A percentile compares a stretch with the other conserved stretches of the same genome.
Evolutionary conservation across 2,113 vertebrate species (phyloP).

Genomic region (Ptilonorhynchus violaceus): DNA sequence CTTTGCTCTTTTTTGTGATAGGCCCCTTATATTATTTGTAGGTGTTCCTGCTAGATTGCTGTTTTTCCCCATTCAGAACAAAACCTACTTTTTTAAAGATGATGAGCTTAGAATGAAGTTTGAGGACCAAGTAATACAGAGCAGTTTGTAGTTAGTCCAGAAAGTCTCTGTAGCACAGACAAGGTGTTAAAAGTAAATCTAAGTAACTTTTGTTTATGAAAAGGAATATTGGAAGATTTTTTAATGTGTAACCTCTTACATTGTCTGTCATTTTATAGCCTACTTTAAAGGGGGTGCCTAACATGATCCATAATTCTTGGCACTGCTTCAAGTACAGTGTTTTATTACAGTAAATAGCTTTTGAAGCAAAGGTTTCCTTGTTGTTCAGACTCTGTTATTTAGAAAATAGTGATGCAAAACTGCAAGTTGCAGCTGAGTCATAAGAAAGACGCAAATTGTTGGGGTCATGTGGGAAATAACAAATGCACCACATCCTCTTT

Average conservation of each 20-base stretch:
- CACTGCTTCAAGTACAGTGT: background rate
- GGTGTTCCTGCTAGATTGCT: background rate
- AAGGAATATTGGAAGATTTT: background rate
- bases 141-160: background rate
- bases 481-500: background rate
- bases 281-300: background rate
- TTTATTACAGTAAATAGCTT: background rate
- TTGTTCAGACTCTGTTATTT: background rate
- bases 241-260: background rate
- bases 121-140: background rate
- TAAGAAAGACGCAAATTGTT: slow-evolving; percentile 7
- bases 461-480: background rate
- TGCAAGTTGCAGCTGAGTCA: slow-evolving; percentile 17
- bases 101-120: background rate
- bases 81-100: background rate
- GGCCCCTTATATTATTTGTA: background rate
- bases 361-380: background rate
- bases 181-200: background rate
- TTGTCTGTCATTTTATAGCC: background rate
- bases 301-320: background rate
- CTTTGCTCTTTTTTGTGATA: background rate
- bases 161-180: background rate
- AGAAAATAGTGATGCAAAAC: background rate
- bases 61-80: background rate
- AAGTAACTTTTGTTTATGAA: background rate